Evolutionary conservation across 2,797 vertebrate species (phyloP).

Genomic region (Tolypeutes matacus): DNA sequence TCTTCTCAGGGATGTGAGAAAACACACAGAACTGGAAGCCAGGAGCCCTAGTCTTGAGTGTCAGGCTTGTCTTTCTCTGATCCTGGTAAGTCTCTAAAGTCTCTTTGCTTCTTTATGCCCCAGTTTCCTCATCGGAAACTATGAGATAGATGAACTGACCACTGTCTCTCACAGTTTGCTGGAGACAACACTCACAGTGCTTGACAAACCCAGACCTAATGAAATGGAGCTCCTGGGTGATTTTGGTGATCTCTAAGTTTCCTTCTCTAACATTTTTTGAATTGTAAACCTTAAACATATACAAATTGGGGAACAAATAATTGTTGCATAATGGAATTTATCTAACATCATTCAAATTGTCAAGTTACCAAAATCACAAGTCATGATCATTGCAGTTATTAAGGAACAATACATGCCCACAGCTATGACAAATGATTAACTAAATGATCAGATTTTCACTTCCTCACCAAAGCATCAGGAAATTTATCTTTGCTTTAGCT

Average conservation of each 20-base stretch:
- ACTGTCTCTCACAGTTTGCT: neutral
- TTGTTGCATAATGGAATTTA: neutral
- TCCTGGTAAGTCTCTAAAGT: neutral
- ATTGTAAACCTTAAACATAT: slow-evolving; percentile 48
- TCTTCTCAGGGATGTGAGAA: too few relatives aligned
- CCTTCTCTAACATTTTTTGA: neutral
- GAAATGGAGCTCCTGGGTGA: neutral
- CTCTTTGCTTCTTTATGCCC: neutral
- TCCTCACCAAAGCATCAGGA: slow-evolving; percentile 59
- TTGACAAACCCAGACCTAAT: neutral
- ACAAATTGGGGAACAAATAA: neutral
- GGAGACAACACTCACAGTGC: neutral
- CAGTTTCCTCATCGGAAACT: slow-evolving; percentile 21
- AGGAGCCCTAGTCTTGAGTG: neutral
- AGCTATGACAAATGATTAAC: slow-evolving; percentile 74
- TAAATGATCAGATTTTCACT: slow-evolving; percentile 74
- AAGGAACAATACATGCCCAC: slow-evolving; percentile 22
- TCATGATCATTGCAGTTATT: slow-evolving; percentile 7
- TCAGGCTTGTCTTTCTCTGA: neutral
- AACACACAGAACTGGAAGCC: neutral
- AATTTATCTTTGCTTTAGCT: slow-evolving; percentile 74
- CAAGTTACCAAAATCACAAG: slow-evolving; percentile 54
- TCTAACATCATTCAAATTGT: slow-evolving; percentile 28
- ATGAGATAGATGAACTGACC: neutral
- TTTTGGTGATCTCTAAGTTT: neutral